These are phyloP conservation scores for Brienomyrus longianalis DNA, from an alignment of 2,113 vertebrate genomes.

Conservation along the genomic window DNA sequence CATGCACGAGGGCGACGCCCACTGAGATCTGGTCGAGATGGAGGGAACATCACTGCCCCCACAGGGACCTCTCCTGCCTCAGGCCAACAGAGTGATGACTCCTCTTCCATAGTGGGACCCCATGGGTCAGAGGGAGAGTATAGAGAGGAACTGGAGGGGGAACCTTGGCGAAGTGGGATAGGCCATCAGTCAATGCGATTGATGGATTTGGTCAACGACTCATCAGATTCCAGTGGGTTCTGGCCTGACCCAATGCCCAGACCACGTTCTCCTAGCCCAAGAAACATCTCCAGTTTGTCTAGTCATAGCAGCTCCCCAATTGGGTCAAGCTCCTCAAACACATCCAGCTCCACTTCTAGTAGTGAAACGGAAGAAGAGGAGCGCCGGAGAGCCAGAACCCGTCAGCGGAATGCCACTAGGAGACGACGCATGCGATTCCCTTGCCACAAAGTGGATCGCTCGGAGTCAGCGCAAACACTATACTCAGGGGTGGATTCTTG, in stretches of 20 bases:
- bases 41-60: background rate
- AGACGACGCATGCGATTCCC: constrained; percentile 62
- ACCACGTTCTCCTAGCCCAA: constrained; percentile 82
- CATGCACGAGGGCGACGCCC: constrained; percentile 73
- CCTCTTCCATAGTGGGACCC: constrained; percentile 64
- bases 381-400: constrained; percentile 66
- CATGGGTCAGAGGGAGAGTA: constrained; percentile 33
- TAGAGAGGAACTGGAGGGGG: constrained; percentile 27
- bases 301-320: constrained; percentile 45
- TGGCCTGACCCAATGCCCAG: constrained; percentile 83
- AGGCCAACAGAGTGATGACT: constrained; percentile 67
- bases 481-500: constrained; percentile 81
- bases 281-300: constrained; percentile 72
- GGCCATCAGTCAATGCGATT: constrained; percentile 74
- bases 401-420: constrained; percentile 79
- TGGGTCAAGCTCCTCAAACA: constrained; percentile 63
- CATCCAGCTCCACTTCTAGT: constrained; percentile 80
- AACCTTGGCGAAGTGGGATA: constrained; percentile 33
- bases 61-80: background rate
- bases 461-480: constrained; percentile 55
- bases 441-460: constrained; percentile 66
- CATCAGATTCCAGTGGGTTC: constrained; percentile 66
- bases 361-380: constrained; percentile 76
- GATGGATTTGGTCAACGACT: constrained; percentile 78
- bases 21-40: constrained; percentile 8